Conservation (phyloP, 2,888 invertebrate species). For the Xestoiulus laeticollis region DNA sequence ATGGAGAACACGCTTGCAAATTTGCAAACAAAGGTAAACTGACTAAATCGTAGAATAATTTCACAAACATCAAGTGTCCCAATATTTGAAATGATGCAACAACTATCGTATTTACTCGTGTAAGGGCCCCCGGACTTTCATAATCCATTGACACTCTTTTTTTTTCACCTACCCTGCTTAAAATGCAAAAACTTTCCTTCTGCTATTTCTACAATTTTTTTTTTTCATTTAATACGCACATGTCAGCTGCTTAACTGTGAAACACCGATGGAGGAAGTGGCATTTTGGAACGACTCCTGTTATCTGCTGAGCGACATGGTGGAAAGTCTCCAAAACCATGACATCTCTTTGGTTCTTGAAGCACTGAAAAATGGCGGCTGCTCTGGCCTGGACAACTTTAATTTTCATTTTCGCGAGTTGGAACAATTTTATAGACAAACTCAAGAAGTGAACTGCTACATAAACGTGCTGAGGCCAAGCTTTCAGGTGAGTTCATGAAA, state of each 20-base stretch:
- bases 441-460: conserved; percentile 73
- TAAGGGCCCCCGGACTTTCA: too few relatives aligned
- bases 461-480: conserved; percentile 71
- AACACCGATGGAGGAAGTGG: conserved; percentile 85
- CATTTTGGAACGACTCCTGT: conserved; percentile 85
- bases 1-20: neutral
- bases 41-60: neutral
- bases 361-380: conserved; percentile 71
- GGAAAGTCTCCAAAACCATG: conserved; percentile 82
- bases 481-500: neutral
- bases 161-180: too few relatives aligned
- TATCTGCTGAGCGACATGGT: conserved; percentile 78
- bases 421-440: conserved; percentile 76
- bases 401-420: conserved; percentile 71
- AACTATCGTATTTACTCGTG: too few relatives aligned
- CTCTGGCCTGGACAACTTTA: conserved; percentile 71
- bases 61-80: too few relatives aligned
- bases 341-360: conserved; percentile 71
- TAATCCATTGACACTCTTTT: too few relatives aligned
- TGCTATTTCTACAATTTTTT: too few relatives aligned
- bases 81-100: too few relatives aligned
- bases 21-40: conserved; percentile 15
- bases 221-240: conserved; percentile 54
- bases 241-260: conserved; percentile 72
- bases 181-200: neutral